These are phyloP conservation scores for Campoletis raptor DNA, from an alignment of 2,888 invertebrate species.

Conservation along the genomic window DNA sequence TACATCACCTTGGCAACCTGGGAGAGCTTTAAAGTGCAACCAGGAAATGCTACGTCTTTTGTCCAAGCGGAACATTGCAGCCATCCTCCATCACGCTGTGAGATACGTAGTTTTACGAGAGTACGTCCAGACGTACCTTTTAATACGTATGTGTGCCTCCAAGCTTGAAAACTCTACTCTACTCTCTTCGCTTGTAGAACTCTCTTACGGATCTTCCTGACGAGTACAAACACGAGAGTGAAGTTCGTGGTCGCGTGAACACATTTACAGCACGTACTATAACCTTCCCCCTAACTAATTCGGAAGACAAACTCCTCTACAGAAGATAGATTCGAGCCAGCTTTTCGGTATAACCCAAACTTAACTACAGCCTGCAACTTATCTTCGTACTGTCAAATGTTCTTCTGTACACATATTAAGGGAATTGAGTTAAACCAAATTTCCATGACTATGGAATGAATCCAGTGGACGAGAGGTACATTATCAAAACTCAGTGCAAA, in stretches of 20 bases:
- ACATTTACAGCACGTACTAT: slow-evolving; percentile 14
- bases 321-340: slow-evolving; percentile 30
- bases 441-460: slow-evolving; percentile 17
- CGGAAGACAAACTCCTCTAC: slow-evolving; percentile 55
- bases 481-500: background rate
- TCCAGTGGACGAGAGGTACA: background rate
- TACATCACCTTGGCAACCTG: slow-evolving; percentile 3
- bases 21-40: background rate
- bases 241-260: slow-evolving; percentile 39
- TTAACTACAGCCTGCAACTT: slow-evolving; percentile 9
- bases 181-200: slow-evolving; percentile 4
- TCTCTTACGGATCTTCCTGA: slow-evolving; percentile 28
- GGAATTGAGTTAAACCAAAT: slow-evolving; percentile 14
- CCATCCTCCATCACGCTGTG: background rate
- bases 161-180: slow-evolving; percentile 39
- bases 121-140: background rate
- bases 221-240: slow-evolving; percentile 38
- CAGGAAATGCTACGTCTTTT: slow-evolving; percentile 16
- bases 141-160: slow-evolving; percentile 23
- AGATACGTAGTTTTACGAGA: slow-evolving; percentile 10
- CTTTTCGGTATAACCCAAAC: slow-evolving; percentile 25
- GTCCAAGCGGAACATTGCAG: slow-evolving; percentile 17
- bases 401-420: slow-evolving; percentile 22
- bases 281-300: slow-evolving; percentile 34
- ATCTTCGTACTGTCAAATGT: slow-evolving; percentile 12